Evolutionary conservation across 2,113 vertebrate genomes (phyloP).

Genomic region (Ochotona princeps): DNA sequence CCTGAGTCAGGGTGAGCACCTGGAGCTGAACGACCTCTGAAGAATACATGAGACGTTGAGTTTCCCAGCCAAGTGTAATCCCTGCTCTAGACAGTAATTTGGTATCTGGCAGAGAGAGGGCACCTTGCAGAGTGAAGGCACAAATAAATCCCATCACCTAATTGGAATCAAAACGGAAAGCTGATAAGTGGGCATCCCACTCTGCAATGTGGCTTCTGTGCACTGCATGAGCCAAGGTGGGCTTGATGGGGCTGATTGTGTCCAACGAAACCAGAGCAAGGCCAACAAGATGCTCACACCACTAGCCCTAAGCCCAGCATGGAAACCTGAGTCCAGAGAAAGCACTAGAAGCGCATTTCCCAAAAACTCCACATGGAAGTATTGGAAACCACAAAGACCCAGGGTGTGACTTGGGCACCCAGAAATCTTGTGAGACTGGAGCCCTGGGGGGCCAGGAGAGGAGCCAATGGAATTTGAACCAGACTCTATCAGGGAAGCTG

Average conservation of each 20-base stretch:
- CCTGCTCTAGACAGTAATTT: background rate
- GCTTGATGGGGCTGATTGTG: background rate
- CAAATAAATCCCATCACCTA: background rate
- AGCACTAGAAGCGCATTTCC: background rate
- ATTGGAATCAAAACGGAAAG: conserved; percentile 24
- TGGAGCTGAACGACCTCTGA: background rate
- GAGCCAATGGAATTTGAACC: too few species aligned
- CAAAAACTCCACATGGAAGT: background rate
- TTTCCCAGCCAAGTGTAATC: background rate
- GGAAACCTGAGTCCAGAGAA: background rate
- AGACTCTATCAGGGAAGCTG: accelerated
- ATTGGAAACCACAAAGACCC: background rate
- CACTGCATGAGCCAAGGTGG: background rate
- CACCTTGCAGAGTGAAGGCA: background rate
- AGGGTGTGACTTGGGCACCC: background rate
- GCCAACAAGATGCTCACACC: accelerated
- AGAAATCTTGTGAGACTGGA: background rate
- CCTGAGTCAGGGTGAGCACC: background rate
- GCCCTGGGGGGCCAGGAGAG: accelerated
- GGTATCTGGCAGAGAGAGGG: conserved; percentile 14
- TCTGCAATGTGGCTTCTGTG: background rate
- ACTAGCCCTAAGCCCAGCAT: background rate
- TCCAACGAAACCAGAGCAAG: background rate
- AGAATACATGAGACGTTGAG: background rate
- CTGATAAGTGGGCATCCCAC: background rate